Conservation (phyloP, 2,797 vertebrate species). For the Euphonia xanthogaster region DNA sequence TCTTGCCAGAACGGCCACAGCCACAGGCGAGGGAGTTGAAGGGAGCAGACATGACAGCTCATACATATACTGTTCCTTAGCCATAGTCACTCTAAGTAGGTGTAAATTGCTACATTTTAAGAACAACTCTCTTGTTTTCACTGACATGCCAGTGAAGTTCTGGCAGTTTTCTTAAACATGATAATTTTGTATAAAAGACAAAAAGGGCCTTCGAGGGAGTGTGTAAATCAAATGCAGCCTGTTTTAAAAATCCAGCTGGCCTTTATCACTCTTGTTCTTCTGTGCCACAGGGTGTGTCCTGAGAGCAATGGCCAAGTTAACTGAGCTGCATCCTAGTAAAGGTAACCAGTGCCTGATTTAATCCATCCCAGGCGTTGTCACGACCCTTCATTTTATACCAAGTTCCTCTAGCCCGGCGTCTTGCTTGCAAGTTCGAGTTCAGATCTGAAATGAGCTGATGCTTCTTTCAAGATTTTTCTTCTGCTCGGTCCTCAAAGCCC, state of each 20-base stretch:
- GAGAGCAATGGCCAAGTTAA: not conserved
- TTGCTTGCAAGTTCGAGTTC: not conserved
- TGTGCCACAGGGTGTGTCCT: not conserved
- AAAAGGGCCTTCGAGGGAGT: not conserved
- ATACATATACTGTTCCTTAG: not conserved
- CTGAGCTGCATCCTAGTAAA: not conserved
- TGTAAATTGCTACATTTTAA: slow-evolving; percentile 53
- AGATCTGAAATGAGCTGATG: not conserved
- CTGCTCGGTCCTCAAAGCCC: not conserved
- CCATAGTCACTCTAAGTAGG: slow-evolving; percentile 33
- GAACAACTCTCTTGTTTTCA: slow-evolving; percentile 45
- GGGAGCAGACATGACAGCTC: slow-evolving; percentile 39
- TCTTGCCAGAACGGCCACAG: not conserved
- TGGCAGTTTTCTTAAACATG: slow-evolving; percentile 10
- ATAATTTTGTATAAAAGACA: not conserved
- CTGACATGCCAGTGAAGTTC: slow-evolving; percentile 26
- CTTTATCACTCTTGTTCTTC: not conserved
- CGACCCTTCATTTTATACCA: not conserved
- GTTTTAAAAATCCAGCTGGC: not conserved
- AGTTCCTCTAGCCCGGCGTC: not conserved
- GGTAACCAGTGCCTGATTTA: not conserved
- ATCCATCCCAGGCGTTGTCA: not conserved
- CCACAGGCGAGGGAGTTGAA: not conserved
- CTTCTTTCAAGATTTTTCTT: not conserved
- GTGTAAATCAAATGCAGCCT: not conserved